A percentile compares a stretch with the other conserved stretches of the same genome.
Evolutionary conservation across 2,888 invertebrate species (phyloP).

Genomic region (Ennomos fuscantarius): DNA sequence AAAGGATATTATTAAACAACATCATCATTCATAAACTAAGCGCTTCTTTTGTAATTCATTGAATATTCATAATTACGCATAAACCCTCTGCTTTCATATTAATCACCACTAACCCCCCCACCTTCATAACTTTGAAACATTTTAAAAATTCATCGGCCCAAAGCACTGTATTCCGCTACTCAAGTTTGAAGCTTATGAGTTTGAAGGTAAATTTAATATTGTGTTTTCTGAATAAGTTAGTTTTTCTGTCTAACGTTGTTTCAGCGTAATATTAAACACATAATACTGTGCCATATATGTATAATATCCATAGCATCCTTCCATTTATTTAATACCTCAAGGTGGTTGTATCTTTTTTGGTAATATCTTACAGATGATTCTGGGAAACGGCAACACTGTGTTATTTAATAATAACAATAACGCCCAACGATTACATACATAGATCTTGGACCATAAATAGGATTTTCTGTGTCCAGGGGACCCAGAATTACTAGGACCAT

Average conservation of each 20-base stretch:
- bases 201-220: background rate
- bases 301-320: too few species aligned
- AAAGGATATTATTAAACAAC: too few species aligned
- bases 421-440: too few species aligned
- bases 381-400: background rate
- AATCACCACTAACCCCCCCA: conserved; percentile 27
- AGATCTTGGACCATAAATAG: too few species aligned
- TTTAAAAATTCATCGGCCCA: conserved; percentile 39
- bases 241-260: too few species aligned
- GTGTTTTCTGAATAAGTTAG: background rate
- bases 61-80: conserved; percentile 34
- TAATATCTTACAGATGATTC: too few species aligned
- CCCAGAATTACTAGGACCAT: too few species aligned
- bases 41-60: conserved; percentile 25
- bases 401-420: background rate
- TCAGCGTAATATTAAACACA: too few species aligned
- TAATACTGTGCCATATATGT: too few species aligned
- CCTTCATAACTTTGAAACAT: conserved; percentile 31
- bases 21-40: background rate
- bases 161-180: conserved; percentile 18
- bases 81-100: conserved; percentile 31
- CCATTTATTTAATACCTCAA: too few species aligned
- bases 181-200: conserved; percentile 11
- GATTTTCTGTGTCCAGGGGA: too few species aligned
- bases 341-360: too few species aligned